A percentile compares a stretch with the other conserved stretches of the same genome.
These are phyloP conservation scores for Merluccius polli DNA, from an alignment of 2,797 vertebrate genomes.

Conservation along the genomic window DNA sequence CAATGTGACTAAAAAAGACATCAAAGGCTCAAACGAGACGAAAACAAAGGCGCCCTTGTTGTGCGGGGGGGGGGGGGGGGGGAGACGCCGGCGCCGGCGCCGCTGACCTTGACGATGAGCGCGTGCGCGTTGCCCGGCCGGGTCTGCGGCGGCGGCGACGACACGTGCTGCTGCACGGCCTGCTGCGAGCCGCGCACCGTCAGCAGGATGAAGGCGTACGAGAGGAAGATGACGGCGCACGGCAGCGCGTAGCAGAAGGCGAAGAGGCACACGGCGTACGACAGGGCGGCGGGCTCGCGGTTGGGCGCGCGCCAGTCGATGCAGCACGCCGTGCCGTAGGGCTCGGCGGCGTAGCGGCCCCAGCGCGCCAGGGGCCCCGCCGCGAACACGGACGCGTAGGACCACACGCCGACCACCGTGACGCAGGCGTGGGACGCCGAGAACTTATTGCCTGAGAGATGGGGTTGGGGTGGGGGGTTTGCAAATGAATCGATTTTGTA, in stretches of 20 bases:
- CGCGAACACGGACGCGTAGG: slow-evolving; percentile 78
- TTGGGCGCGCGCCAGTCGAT: slow-evolving; percentile 78
- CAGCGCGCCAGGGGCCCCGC: slow-evolving; percentile 76
- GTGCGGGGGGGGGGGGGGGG: too few relatives aligned
- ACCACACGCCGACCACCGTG: slow-evolving; percentile 79
- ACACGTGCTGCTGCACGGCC: slow-evolving; percentile 75
- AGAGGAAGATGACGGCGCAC: slow-evolving; percentile 78
- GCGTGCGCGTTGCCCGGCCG: slow-evolving; percentile 66
- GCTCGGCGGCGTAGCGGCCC: slow-evolving; percentile 81
- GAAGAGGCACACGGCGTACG: slow-evolving; percentile 80
- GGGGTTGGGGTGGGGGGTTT: not conserved
- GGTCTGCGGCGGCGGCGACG: slow-evolving; percentile 68
- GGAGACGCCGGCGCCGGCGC: not conserved
- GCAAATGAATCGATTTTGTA: too few relatives aligned
- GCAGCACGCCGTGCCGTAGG: slow-evolving; percentile 86
- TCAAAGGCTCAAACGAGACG: not conserved
- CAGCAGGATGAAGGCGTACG: slow-evolving; percentile 78
- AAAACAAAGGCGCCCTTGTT: not conserved
- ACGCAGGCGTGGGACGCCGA: slow-evolving; percentile 70
- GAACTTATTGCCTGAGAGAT: slow-evolving; percentile 76
- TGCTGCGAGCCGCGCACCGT: slow-evolving; percentile 69
- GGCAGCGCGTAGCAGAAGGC: slow-evolving; percentile 82
- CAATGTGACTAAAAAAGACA: too few relatives aligned
- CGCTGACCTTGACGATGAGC: slow-evolving; percentile 80
- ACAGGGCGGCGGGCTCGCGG: slow-evolving; percentile 62